These are phyloP conservation scores for Drosophila lacicola DNA, from an alignment of 2,888 invertebrate species.

Conservation along the genomic window DNA sequence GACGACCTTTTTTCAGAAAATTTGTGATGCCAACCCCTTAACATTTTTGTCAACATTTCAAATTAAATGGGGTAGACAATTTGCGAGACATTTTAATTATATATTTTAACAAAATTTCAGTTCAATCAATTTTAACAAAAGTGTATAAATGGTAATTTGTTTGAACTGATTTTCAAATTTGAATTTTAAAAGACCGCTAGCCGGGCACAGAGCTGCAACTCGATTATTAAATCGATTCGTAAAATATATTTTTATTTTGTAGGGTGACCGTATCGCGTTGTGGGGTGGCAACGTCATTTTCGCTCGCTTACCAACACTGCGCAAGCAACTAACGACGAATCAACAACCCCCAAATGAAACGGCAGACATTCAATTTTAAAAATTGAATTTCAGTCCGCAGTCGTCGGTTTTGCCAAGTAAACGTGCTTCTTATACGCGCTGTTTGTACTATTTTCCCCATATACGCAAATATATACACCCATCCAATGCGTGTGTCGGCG, in stretches of 20 bases:
- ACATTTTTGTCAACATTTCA: no score
- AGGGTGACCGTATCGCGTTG: slow-evolving; percentile 28
- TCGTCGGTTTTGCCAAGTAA: slow-evolving; percentile 81
- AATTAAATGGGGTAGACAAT: no score
- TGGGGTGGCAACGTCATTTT: slow-evolving; percentile 31
- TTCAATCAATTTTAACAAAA: no score
- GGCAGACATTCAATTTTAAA: slow-evolving; percentile 40
- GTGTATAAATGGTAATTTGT: no score
- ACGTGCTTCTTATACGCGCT: slow-evolving; percentile 75
- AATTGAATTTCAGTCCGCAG: slow-evolving; percentile 69
- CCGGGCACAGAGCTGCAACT: neutral
- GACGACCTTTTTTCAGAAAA: no score
- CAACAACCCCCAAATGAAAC: slow-evolving; percentile 37
- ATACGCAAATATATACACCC: slow-evolving; percentile 39
- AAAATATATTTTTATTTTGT: neutral
- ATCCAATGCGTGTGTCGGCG: slow-evolving; percentile 54
- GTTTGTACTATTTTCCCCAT: slow-evolving; percentile 40
- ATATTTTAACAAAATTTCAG: no score
- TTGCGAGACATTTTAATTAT: no score
- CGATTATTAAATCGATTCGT: neutral
- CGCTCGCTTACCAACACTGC: slow-evolving; percentile 24
- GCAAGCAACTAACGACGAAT: neutral
- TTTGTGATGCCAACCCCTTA: no score
- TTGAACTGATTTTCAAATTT: neutral
- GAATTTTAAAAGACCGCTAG: neutral